These are phyloP conservation scores for Schlechtendalia chinensis DNA, from an alignment of 1,140 invertebrate genomes.

Conservation along the genomic window DNA sequence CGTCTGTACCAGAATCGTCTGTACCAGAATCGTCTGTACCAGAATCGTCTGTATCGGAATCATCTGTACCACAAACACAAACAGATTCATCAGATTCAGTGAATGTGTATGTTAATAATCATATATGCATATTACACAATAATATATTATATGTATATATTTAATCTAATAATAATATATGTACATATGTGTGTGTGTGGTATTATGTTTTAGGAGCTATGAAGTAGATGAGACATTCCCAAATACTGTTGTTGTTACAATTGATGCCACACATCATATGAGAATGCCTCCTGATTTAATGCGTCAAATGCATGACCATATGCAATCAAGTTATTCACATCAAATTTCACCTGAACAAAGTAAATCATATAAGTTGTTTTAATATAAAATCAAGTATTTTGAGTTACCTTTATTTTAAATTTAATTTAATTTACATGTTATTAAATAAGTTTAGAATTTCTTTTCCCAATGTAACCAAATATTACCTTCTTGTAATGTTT, in stretches of 20 bases:
- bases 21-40: background rate
- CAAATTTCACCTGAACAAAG: conserved; percentile 9
- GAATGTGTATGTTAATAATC: conserved; percentile 29
- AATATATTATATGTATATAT: too few relatives aligned
- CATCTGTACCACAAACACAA: background rate
- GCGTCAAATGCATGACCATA: conserved; percentile 21
- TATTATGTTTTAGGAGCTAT: conserved; percentile 16
- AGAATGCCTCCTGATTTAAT: conserved; percentile 42
- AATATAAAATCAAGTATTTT: too few relatives aligned
- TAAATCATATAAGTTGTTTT: background rate
- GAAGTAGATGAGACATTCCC: conserved; percentile 43
- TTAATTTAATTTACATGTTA: too few relatives aligned
- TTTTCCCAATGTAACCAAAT: too few relatives aligned
- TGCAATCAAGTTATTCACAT: conserved; percentile 11
- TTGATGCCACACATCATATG: conserved; percentile 43
- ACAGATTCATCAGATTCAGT: conserved; percentile 24
- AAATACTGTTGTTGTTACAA: conserved; percentile 47
- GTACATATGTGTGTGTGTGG: background rate
- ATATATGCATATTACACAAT: background rate
- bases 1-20: too few relatives aligned
- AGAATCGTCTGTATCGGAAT: background rate
- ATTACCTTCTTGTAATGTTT: too few relatives aligned
- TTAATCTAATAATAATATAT: too few relatives aligned
- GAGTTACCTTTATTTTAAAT: too few relatives aligned
- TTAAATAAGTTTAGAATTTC: too few relatives aligned